Evolutionary conservation across 1,140 invertebrate species (phyloP), one percentile per base, ranked within the genome.

Genomic region (Temnothorax nylanderi): DNA sequence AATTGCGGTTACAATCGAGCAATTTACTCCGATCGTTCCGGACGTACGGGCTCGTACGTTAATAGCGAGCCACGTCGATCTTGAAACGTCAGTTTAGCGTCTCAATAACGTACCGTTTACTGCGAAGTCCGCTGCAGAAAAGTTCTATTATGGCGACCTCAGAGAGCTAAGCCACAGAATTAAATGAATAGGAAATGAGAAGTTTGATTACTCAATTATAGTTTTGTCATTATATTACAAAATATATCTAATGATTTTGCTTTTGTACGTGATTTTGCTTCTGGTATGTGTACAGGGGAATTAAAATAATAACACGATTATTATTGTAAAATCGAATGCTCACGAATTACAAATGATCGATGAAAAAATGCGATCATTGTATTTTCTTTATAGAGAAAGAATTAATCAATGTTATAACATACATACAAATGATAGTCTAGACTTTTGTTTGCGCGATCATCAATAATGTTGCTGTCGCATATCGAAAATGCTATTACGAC

Each of bases 1-100:
- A 89, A 87, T 89, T 78, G 84, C 47, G 75, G 78, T 88, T 76
- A 80, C 82, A 86, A 88, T 89, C 87, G 80, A 72, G 51, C 88
- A 88, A 89, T 88, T 88, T 78, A 88, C 65, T 37, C 21, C 74
- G 87, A 89, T 89, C 74, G 88, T 75, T 85, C 41, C 58, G 8
- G 64, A 51, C 51, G 16, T 49, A 56, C n/a, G 18, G 64, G 49
- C 49, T 3, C 49, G 51, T 37, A 49, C 41, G 69, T 84, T 84
- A 60, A 84, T 84, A 54, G 80, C 41, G 18, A 58, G 21, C 34
- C 51, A 37, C 75, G 74, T 82, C 34, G 76, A 82, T 87, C 80
- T 75, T 60, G 77, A 58, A 32, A 49, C 54, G 44, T 82, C 67
- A 84, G 54, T 75, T 60, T 60, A 65, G 69, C 41, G n/a, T 74